Conservation (phyloP, 1,140 invertebrate genomes). For the Probaryconus sp. region DNA sequence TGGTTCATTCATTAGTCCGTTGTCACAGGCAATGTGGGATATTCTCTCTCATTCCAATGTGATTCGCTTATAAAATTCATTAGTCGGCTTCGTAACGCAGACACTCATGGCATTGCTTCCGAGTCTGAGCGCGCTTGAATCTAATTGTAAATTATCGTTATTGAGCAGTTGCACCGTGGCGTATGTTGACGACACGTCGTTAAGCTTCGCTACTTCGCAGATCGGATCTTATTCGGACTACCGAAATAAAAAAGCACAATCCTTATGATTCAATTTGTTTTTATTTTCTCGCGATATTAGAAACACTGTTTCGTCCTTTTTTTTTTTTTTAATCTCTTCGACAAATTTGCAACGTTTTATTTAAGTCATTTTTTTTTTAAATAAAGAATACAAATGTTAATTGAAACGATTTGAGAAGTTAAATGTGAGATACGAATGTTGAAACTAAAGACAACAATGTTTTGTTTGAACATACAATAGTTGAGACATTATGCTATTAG, state of each 20-base stretch:
- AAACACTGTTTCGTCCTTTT: neutral
- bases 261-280: conserved; percentile 16
- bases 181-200: conserved; percentile 27
- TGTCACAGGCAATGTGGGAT: conserved; percentile 41
- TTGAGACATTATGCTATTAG: no score
- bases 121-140: conserved; percentile 28
- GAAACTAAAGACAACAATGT: no score
- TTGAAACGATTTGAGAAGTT: no score
- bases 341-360: no score
- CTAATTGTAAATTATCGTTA: conserved; percentile 56
- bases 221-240: conserved; percentile 13
- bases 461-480: no score
- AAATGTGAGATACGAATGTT: no score
- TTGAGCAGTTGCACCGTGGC: conserved; percentile 14
- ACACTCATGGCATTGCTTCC: conserved; percentile 35
- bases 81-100: conserved; percentile 26
- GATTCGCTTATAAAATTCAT: conserved; percentile 50
- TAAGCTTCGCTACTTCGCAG: conserved; percentile 10
- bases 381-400: no score
- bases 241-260: conserved; percentile 19
- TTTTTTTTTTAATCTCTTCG: neutral
- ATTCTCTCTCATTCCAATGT: conserved; percentile 28
- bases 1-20: conserved; percentile 31
- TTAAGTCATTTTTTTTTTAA: no score
- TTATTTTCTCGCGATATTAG: neutral